A percentile compares a stretch with the other conserved stretches of the same genome.
These are phyloP conservation scores for Hycleus cichorii DNA, from an alignment of 1,140 invertebrate genomes.

Conservation along the genomic window DNA sequence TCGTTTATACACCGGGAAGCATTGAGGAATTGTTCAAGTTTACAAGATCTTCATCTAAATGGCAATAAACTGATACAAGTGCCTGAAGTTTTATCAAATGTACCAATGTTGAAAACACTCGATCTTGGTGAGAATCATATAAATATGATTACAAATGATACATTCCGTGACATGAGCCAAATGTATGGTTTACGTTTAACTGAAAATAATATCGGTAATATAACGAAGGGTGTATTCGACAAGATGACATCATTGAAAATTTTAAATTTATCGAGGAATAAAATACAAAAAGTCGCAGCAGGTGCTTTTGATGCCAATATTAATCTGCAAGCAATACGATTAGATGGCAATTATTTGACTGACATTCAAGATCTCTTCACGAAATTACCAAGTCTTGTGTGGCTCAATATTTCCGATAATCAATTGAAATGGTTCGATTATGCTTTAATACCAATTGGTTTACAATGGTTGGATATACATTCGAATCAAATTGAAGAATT, in stretches of 20 bases:
- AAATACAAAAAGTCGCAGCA: slow-evolving; percentile 75
- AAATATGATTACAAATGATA: slow-evolving; percentile 69
- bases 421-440: slow-evolving; percentile 84
- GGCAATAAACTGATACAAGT: slow-evolving; percentile 76
- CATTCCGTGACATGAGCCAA: slow-evolving; percentile 71
- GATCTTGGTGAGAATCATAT: slow-evolving; percentile 88
- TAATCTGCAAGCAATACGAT: slow-evolving; percentile 75
- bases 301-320: slow-evolving; percentile 77
- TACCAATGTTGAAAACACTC: slow-evolving; percentile 74
- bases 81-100: slow-evolving; percentile 73
- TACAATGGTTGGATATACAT: slow-evolving; percentile 87
- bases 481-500: slow-evolving; percentile 79
- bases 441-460: slow-evolving; percentile 77
- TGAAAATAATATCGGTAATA: slow-evolving; percentile 81
- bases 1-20: slow-evolving; percentile 69
- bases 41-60: slow-evolving; percentile 84
- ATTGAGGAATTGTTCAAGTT: slow-evolving; percentile 72
- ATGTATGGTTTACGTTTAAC: slow-evolving; percentile 77
- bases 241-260: slow-evolving; percentile 78
- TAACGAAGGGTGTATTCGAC: slow-evolving; percentile 75
- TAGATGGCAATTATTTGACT: slow-evolving; percentile 81
- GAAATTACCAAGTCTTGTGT: slow-evolving; percentile 78
- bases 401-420: slow-evolving; percentile 90
- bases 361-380: slow-evolving; percentile 79
- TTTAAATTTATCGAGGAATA: slow-evolving; percentile 80